Evolutionary conservation across 2,888 invertebrate species (phyloP), one percentile per base, ranked within the genome.

Genomic region (Amphipyra tragopoginis): DNA sequence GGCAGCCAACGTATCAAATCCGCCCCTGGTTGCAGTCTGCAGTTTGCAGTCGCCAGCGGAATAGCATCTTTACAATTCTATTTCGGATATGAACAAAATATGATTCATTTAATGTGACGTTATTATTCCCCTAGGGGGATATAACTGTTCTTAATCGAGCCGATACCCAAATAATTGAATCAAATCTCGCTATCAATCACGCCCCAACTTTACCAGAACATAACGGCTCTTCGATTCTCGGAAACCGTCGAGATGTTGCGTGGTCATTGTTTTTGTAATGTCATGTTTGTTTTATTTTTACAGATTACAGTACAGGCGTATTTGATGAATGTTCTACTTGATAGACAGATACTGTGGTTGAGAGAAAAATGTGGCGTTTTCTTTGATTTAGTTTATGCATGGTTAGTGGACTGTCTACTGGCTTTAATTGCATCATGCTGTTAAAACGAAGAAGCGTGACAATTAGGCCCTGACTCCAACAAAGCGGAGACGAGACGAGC

Each of bases 231-330:
- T 48, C 48, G 58, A 40, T 82, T 82, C 84, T 77, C 57, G 67
- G 81, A 84, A 84, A 58, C 47, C 56, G 48, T 29, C 40, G 15
- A 68, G 74, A 70, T 75, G 58, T 62, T 70, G 82, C 82, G 50
- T 63, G 55, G 76, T 85, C 85, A 85, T 85, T 85, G 85, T 84
- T 85, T 79, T 85, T 83, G 73, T 77, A 66, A 67, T 39, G 56
- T 44, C 61, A 50, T 74, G 77, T 79, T 80, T 83, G 81, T 83
- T 84, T 85, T 81, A 71, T 80, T 80, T 74, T 75, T 66, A 72
- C 62, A 65, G 71, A 73, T 72, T 72, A 78, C 70, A 47, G 57
- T 57, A 52, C 52, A 50, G 48, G 48, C 54, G 54, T 58, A 47
- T 64, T 77, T 72, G 50, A 72, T 64, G 54, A 62, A 72, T 69